A percentile compares a stretch with the other conserved stretches of the same genome.
Evolutionary conservation across 2,797 vertebrate species (phyloP).

Genomic region (Pseudochirops cupreus): DNA sequence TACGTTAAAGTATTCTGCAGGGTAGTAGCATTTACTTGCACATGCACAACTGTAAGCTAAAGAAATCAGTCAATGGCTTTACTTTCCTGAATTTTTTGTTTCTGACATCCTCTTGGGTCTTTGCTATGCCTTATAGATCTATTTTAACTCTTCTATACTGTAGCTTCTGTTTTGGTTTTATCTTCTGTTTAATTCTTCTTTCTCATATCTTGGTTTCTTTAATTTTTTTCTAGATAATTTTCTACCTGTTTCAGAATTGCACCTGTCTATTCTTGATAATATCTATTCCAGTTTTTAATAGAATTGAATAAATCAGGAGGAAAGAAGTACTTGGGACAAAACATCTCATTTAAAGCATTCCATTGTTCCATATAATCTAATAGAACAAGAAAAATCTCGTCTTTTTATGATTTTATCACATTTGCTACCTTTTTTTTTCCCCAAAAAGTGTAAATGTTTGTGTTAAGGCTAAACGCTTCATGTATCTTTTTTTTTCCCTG

Average conservation of each 20-base stretch:
- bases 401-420: slow-evolving; percentile 14
- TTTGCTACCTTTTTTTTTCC: background rate
- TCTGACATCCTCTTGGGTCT: slow-evolving; percentile 4
- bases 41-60: background rate
- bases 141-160: background rate
- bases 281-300: slow-evolving; percentile 10
- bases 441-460: background rate
- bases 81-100: slow-evolving; percentile 9
- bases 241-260: background rate
- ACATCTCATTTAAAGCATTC: slow-evolving; percentile 29
- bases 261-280: background rate
- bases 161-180: slow-evolving; percentile 6
- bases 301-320: background rate
- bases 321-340: background rate
- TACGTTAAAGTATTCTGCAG: slow-evolving; percentile 19
- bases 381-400: background rate
- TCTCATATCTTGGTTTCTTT: background rate
- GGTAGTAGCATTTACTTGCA: slow-evolving; percentile 45
- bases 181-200: slow-evolving; percentile 8
- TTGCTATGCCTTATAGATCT: slow-evolving; percentile 4
- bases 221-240: slow-evolving; percentile 10
- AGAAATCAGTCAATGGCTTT: background rate
- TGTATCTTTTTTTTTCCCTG: too few relatives aligned
- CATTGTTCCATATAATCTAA: background rate
- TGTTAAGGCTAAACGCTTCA: too few relatives aligned